Conservation (phyloP, 64 coral and sea anemone genomes). For the Actinia equina region DNA sequence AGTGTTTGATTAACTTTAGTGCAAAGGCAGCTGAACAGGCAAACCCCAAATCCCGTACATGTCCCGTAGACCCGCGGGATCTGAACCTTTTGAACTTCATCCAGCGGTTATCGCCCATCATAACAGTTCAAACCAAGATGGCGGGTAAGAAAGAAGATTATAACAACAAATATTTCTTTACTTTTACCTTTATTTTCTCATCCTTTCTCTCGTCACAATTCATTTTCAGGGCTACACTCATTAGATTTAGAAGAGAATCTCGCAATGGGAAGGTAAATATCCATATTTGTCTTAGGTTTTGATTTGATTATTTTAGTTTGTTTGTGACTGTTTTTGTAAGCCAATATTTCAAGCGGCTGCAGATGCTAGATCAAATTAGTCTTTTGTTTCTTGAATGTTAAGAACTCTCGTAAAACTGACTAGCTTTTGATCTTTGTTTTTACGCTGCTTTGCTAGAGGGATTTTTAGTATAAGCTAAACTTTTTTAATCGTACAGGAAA, state of each 20-base stretch:
- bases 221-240: conserved; percentile 18
- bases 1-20: background rate
- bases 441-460: no score
- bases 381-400: background rate
- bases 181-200: background rate
- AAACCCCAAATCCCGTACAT: background rate
- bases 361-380: background rate
- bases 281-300: background rate
- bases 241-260: conserved; percentile 39
- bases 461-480: no score
- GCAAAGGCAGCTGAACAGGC: background rate
- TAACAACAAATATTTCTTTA: background rate
- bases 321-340: background rate
- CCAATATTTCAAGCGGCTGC: conserved; percentile 7
- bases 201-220: background rate
- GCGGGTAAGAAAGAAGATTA: conserved; percentile 18
- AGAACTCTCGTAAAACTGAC: background rate
- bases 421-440: background rate
- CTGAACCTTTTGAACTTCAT: background rate
- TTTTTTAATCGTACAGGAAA: background rate
- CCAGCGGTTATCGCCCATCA: conserved; percentile 35
- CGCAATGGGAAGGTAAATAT: conserved; percentile 38
- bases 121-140: conserved; percentile 44
- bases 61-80: conserved; percentile 1
- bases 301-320: background rate